Evolutionary conservation across 2,113 vertebrate genomes (phyloP).

Genomic region (Oryzias celebensis): DNA sequence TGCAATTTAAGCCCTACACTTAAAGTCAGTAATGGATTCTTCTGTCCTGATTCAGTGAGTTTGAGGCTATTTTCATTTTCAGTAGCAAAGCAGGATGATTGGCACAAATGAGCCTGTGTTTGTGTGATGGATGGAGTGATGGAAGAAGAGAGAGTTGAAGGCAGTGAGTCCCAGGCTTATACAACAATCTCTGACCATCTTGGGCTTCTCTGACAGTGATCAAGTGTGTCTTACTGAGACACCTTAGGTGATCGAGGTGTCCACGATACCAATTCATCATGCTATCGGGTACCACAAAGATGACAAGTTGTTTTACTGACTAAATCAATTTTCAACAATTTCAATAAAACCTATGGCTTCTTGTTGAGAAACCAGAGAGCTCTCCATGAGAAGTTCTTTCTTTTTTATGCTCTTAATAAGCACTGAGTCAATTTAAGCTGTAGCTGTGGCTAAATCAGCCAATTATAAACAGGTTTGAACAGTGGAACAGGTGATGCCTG

Average conservation of each 20-base stretch:
- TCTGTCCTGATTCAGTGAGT: not conserved
- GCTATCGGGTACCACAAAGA: constrained; percentile 67
- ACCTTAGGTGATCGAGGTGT: constrained; percentile 75
- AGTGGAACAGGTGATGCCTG: constrained; percentile 37
- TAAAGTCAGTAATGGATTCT: too few species aligned
- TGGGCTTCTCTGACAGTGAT: constrained; percentile 75
- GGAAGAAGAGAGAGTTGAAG: constrained; percentile 13
- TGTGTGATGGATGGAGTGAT: constrained; percentile 25
- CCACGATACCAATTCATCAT: constrained; percentile 78
- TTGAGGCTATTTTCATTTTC: constrained; percentile 37
- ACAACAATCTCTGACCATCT: constrained; percentile 66
- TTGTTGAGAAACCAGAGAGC: constrained; percentile 35
- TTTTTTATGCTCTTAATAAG: constrained; percentile 31
- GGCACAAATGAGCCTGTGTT: constrained; percentile 54
- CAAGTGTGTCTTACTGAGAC: constrained; percentile 75
- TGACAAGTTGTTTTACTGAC: constrained; percentile 74
- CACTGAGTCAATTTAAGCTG: constrained; percentile 3
- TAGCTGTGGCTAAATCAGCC: constrained; percentile 18
- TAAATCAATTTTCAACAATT: constrained; percentile 64
- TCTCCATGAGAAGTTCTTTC: constrained; percentile 18
- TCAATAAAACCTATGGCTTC: constrained; percentile 46
- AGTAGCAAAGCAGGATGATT: constrained; percentile 30
- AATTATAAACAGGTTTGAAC: constrained; percentile 43
- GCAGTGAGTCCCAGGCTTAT: constrained; percentile 35
- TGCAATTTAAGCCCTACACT: too few species aligned